A percentile compares a stretch with the other conserved stretches of the same genome.
Evolutionary conservation across 2,797 vertebrate genomes (phyloP).

Genomic region (Astyanax mexicanus): DNA sequence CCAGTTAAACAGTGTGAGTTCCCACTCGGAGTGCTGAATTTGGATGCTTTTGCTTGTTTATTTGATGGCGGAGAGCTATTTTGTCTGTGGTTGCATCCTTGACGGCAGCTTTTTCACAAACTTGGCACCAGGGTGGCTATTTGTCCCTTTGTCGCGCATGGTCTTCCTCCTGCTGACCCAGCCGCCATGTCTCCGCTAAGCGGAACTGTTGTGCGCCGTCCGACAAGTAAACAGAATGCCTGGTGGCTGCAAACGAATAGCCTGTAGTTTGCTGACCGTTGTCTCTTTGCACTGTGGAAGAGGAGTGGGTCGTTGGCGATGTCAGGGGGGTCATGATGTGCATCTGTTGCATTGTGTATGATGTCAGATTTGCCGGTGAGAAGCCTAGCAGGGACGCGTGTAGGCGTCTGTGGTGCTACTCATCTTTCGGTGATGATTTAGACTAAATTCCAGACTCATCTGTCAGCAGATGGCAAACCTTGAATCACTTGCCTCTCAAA

Average conservation of each 20-base stretch:
- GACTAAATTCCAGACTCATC: background rate
- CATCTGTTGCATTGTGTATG: background rate
- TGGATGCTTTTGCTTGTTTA: slow-evolving; percentile 37
- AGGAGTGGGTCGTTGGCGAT: too few relatives aligned
- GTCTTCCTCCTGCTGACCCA: slow-evolving; percentile 22
- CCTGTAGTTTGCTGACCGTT: background rate
- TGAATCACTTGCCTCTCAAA: too few relatives aligned
- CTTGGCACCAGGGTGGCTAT: slow-evolving; percentile 34
- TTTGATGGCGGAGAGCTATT: slow-evolving; percentile 43
- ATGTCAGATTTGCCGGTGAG: background rate
- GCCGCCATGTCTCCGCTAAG: slow-evolving; percentile 45
- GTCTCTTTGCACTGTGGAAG: background rate
- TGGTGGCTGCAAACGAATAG: slow-evolving; percentile 7
- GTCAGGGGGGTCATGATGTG: background rate
- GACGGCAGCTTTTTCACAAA: slow-evolving; percentile 38
- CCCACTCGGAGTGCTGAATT: background rate
- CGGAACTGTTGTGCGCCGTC: slow-evolving; percentile 18
- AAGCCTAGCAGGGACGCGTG: background rate
- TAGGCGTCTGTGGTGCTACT: background rate
- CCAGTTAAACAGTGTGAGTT: background rate
- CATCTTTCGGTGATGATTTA: background rate
- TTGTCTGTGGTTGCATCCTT: slow-evolving; percentile 54
- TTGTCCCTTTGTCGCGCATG: slow-evolving; percentile 35
- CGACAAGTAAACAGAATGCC: slow-evolving; percentile 31
- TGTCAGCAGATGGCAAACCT: background rate